These are phyloP conservation scores for Ailuropoda melanoleuca DNA, from an alignment of 2,113 vertebrate species.

Conservation along the genomic window DNA sequence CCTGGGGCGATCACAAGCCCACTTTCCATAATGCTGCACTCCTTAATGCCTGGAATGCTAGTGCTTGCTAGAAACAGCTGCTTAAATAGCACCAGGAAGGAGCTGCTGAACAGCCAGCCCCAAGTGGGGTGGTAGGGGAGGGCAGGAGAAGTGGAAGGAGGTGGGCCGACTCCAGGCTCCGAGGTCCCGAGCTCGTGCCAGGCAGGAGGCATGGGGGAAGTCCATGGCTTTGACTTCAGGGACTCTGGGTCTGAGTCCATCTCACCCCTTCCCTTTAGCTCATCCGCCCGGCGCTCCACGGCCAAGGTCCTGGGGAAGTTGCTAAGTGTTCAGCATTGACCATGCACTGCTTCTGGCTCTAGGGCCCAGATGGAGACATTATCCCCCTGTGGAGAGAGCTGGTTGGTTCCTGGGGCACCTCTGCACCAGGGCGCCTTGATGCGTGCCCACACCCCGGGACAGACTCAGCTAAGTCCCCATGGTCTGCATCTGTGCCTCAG, in stretches of 20 bases:
- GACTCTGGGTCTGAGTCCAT: neutral
- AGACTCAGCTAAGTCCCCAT: neutral
- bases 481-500: neutral
- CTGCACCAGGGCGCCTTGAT: too few species aligned
- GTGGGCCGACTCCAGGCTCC: neutral
- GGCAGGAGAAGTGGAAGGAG: neutral
- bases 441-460: neutral
- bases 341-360: neutral
- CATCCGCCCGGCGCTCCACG: accelerated
- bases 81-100: neutral
- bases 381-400: neutral
- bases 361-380: neutral
- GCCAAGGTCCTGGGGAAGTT: neutral
- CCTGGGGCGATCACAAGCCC: too few species aligned
- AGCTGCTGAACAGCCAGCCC: neutral
- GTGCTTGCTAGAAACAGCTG: neutral
- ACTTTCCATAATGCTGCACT: neutral
- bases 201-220: neutral
- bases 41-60: neutral
- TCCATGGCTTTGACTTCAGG: neutral
- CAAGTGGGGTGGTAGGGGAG: too few species aligned
- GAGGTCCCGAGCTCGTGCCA: neutral
- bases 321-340: neutral
- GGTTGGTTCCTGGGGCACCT: neutral
- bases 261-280: neutral